Evolutionary conservation across 1,140 invertebrate genomes (phyloP).

Genomic region (Ceratina calcarata): DNA sequence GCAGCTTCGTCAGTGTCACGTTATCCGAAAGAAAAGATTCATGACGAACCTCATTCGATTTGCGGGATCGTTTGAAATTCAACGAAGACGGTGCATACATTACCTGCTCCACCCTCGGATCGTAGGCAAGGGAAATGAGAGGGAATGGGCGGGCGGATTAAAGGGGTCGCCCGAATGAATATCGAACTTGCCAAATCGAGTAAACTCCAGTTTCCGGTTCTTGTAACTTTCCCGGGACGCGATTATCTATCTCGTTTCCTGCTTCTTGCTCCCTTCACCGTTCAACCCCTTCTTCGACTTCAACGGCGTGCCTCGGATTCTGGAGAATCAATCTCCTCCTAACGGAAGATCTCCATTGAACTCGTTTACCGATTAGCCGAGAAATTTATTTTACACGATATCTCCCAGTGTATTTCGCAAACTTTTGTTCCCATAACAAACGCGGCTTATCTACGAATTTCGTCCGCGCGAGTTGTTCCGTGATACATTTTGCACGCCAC

Average conservation of each 20-base stretch:
- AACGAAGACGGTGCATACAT: slow-evolving; percentile 39
- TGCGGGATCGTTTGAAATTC: slow-evolving; percentile 59
- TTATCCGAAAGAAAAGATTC: slow-evolving; percentile 52
- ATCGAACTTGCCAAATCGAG: slow-evolving; percentile 63
- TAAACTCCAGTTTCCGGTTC: slow-evolving; percentile 55
- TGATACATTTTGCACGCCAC: slow-evolving; percentile 14
- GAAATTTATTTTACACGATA: background rate
- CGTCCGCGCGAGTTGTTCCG: slow-evolving; percentile 28
- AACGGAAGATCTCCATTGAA: background rate
- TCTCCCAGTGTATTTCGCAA: slow-evolving; percentile 10
- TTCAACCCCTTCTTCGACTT: slow-evolving; percentile 3
- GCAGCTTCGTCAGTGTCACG: background rate
- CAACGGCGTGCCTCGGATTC: background rate
- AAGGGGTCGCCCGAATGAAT: slow-evolving; percentile 36
- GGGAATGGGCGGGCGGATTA: background rate
- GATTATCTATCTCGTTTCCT: slow-evolving; percentile 44
- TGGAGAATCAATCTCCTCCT: background rate
- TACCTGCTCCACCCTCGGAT: slow-evolving; percentile 10
- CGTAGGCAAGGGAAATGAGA: background rate
- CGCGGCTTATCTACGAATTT: slow-evolving; percentile 12
- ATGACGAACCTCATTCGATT: slow-evolving; percentile 59
- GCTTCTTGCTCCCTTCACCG: background rate
- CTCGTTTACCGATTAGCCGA: background rate
- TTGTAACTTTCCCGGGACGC: slow-evolving; percentile 53
- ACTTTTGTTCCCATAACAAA: background rate